These are phyloP conservation scores for Torymus tubicola DNA, from an alignment of 2,888 invertebrate genomes.

Conservation along the genomic window DNA sequence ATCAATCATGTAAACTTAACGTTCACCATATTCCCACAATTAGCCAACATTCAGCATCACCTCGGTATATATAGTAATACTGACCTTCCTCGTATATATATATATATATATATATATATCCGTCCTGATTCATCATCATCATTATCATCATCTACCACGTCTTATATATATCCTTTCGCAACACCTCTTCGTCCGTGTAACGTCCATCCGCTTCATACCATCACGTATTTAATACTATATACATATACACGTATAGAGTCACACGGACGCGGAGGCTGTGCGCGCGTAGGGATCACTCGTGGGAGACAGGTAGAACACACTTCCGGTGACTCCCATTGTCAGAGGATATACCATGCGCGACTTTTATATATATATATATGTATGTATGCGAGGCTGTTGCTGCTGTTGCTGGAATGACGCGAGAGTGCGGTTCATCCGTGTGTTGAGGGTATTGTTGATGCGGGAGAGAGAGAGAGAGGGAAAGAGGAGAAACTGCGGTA, in stretches of 20 bases:
- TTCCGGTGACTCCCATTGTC: constrained; percentile 64
- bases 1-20: too few relatives aligned
- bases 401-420: constrained; percentile 21
- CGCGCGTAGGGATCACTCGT: constrained; percentile 68
- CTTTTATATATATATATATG: background rate
- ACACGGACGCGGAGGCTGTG: constrained; percentile 17
- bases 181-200: background rate
- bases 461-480: background rate
- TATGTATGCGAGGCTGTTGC: background rate
- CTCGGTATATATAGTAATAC: too few relatives aligned
- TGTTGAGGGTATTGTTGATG: constrained; percentile 9
- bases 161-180: too few relatives aligned
- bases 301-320: constrained; percentile 75
- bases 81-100: too few relatives aligned
- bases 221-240: too few relatives aligned
- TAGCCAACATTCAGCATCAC: too few relatives aligned
- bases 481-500: background rate
- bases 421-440: background rate
- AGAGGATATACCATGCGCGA: constrained; percentile 47
- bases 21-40: too few relatives aligned
- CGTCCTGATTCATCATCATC: too few relatives aligned
- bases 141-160: too few relatives aligned
- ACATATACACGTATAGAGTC: constrained; percentile 3
- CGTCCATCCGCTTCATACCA: background rate
- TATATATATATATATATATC: too few relatives aligned